Percentiles rank a stretch among this genome's conserved stretches.
phyloP scores from a whole-genome alignment of 2,888 invertebrate species.

The Abrostola tripartita region DNA sequence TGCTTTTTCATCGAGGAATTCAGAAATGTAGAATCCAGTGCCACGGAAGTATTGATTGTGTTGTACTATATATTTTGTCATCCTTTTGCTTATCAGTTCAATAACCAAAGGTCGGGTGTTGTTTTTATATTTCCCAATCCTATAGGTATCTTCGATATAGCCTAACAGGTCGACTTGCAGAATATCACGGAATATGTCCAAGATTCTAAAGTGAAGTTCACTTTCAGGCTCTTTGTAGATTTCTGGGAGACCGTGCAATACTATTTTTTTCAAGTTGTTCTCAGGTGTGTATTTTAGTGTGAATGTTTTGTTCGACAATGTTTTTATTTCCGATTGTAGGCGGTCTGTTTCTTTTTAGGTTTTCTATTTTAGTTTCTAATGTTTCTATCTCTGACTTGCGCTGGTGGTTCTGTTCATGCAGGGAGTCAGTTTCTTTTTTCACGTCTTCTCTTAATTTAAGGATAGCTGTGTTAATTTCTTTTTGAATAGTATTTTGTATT shows the following conservation, averaged over 20 bases:
- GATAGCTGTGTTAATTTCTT: conserved; percentile 17
- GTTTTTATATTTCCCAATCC: conserved; percentile 13
- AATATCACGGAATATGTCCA: conserved; percentile 11
- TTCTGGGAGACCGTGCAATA: conserved; percentile 9
- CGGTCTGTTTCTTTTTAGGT: too few relatives aligned
- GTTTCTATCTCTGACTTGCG: conserved; percentile 9
- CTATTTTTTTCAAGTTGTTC: conserved; percentile 10
- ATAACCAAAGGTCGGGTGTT: conserved; percentile 16
- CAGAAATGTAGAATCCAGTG: conserved; percentile 4
- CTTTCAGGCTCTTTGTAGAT: conserved; percentile 8
- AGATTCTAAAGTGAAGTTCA: conserved; percentile 12
- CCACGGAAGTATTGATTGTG: conserved; percentile 2
- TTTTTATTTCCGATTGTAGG: conserved; percentile 6
- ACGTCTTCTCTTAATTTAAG: conserved; percentile 15
- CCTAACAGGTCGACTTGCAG: neutral
- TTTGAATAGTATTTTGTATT: conserved; percentile 16
- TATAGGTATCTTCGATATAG: conserved; percentile 4
- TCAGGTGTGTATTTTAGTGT: neutral
- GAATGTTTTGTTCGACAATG: conserved; percentile 1
- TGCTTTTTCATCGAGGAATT: conserved; percentile 11
- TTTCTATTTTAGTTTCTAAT: conserved; percentile 3
- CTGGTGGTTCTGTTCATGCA: conserved; percentile 13
- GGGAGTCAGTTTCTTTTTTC: neutral
- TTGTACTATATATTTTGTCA: conserved; percentile 13
- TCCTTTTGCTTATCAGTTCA: conserved; percentile 24